Evolutionary conservation across 2,888 invertebrate species (phyloP).

Genomic region (Cryptocephalus moraei): DNA sequence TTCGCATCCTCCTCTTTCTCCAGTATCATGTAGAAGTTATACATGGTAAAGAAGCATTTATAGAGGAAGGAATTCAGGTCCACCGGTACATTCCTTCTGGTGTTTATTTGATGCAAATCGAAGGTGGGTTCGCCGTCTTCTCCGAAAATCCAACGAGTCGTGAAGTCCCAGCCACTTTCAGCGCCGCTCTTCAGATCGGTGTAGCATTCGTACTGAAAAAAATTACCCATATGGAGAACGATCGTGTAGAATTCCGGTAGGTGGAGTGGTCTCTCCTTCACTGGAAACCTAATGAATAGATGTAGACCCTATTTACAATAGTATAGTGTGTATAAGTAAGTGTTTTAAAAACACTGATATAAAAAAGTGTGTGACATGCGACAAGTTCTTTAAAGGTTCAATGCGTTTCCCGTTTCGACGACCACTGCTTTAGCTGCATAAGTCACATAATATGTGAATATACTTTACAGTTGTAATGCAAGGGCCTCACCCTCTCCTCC

Average conservation of each 20-base stretch:
- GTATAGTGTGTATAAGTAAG: no score
- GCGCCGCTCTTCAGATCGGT: constrained; percentile 46
- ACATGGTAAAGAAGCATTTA: constrained; percentile 53
- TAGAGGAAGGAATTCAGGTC: constrained; percentile 73
- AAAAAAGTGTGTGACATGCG: neutral
- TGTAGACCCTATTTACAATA: no score
- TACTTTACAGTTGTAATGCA: neutral
- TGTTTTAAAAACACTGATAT: no score
- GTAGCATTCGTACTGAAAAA: constrained; percentile 42
- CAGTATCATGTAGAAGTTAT: constrained; percentile 47
- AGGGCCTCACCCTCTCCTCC: constrained; percentile 15
- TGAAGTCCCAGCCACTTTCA: constrained; percentile 86
- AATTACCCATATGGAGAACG: neutral
- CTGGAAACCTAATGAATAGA: no score
- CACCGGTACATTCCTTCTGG: constrained; percentile 62
- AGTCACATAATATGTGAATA: no score
- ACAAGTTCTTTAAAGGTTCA: no score
- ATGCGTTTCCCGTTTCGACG: no score
- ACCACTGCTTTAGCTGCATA: no score
- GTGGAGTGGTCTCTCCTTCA: no score
- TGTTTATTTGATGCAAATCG: constrained; percentile 52
- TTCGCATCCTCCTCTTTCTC: constrained; percentile 40
- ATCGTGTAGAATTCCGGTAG: no score
- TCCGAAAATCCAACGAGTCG: constrained; percentile 64
- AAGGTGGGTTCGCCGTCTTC: constrained; percentile 35